Percentiles rank a stretch among this genome's conserved stretches.
Evolutionary conservation across 2,888 invertebrate species (phyloP).

Genomic region (Mechanitis messenoides): DNA sequence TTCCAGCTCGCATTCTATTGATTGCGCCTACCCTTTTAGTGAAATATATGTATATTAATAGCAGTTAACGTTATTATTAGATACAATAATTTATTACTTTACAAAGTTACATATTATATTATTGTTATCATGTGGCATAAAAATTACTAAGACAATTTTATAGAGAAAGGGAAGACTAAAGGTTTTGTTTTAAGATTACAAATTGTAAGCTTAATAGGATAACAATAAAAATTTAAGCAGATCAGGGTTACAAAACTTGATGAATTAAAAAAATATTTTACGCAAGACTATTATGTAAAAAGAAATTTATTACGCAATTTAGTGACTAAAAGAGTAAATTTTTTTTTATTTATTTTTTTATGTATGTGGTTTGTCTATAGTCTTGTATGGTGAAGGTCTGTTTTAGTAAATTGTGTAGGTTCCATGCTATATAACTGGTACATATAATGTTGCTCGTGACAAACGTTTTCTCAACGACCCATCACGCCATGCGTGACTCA

Average conservation of each 20-base stretch:
- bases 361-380: not conserved
- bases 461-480: constrained; percentile 52
- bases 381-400: not conserved
- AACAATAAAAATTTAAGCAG: not conserved
- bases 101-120: too few relatives aligned
- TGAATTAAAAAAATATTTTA: not conserved
- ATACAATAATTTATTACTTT: not conserved
- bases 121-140: too few relatives aligned
- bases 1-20: constrained; percentile 48
- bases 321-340: not conserved
- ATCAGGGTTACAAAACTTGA: not conserved
- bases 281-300: not conserved
- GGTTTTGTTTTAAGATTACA: too few relatives aligned
- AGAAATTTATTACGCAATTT: not conserved
- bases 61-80: constrained; percentile 12
- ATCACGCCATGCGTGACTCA: constrained; percentile 61
- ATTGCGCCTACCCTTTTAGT: constrained; percentile 38
- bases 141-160: too few relatives aligned
- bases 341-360: not conserved
- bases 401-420: constrained; percentile 7
- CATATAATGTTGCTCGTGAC: constrained; percentile 52
- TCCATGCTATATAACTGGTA: constrained; percentile 19
- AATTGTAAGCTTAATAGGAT: not conserved
- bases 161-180: too few relatives aligned
- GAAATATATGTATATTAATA: constrained; percentile 23